These are phyloP conservation scores for Alosa alosa DNA, from an alignment of 2,113 vertebrate genomes.

Conservation along the genomic window DNA sequence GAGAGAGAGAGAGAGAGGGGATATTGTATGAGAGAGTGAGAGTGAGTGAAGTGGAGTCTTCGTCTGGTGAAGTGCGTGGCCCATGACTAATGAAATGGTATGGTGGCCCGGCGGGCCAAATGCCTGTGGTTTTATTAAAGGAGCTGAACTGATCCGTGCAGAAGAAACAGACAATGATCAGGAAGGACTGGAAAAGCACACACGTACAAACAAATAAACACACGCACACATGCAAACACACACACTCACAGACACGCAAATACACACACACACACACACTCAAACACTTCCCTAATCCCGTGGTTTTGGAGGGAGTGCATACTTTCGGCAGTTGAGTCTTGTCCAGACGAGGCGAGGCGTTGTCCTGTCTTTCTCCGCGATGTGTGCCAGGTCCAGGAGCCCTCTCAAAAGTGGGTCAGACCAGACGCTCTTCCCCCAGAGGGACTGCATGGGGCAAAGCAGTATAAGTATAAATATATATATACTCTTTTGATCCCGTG, in stretches of 20 bases:
- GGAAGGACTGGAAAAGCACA: not conserved
- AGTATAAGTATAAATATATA: too few relatives aligned
- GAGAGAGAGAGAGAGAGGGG: not conserved
- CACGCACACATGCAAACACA: not conserved
- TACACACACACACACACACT: not conserved
- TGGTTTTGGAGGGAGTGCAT: conserved; percentile 20
- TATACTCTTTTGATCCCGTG: too few relatives aligned
- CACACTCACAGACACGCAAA: not conserved
- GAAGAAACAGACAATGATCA: not conserved
- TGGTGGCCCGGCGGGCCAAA: conserved; percentile 13
- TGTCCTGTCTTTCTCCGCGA: conserved; percentile 19
- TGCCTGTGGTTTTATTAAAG: conserved; percentile 24
- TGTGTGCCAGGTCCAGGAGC: not conserved
- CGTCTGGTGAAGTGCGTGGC: not conserved
- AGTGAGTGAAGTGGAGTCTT: too few relatives aligned
- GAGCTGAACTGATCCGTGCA: not conserved
- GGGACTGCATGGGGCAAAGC: not conserved
- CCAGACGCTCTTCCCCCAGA: not conserved
- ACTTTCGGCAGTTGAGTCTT: conserved; percentile 32
- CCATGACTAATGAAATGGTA: conserved; percentile 36
- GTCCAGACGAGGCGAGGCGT: not conserved
- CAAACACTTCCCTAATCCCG: not conserved
- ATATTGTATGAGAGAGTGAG: not conserved
- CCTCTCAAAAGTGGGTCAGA: conserved; percentile 32
- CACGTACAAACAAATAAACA: not conserved